Percentiles rank a stretch among this genome's conserved stretches.
Conservation (phyloP, 2,888 invertebrate species). For the Eilema caniola region DNA sequence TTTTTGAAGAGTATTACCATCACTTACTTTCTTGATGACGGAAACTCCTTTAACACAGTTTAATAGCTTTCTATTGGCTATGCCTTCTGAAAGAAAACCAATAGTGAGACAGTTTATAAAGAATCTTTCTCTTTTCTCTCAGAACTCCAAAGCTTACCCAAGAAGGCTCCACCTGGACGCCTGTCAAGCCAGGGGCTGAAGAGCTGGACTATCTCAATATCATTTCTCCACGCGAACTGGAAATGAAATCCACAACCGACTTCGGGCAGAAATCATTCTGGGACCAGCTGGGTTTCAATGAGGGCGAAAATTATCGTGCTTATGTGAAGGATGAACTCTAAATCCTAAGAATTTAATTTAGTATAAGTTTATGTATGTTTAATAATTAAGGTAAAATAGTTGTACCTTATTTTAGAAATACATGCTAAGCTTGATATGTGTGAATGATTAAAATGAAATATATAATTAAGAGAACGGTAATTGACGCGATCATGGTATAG, state of each 20-base stretch:
- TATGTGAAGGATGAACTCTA: slow-evolving; percentile 46
- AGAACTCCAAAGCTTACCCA: slow-evolving; percentile 75
- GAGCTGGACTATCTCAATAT: slow-evolving; percentile 85
- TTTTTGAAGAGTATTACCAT: no score
- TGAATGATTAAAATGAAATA: no score
- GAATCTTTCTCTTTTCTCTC: slow-evolving; percentile 31
- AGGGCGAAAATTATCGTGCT: slow-evolving; percentile 82
- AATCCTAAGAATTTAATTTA: no score
- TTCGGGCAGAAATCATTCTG: slow-evolving; percentile 88
- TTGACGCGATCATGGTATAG: no score
- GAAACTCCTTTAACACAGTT: no score
- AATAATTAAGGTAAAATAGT: not conserved
- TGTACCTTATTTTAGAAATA: no score
- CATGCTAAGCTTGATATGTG: no score
- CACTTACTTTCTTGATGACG: no score
- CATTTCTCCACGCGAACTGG: slow-evolving; percentile 72
- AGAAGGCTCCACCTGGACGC: slow-evolving; percentile 76
- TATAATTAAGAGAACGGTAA: no score
- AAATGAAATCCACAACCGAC: slow-evolving; percentile 78
- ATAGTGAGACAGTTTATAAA: not conserved
- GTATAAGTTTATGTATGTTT: no score
- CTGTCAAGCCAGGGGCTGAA: slow-evolving; percentile 74
- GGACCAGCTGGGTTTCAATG: slow-evolving; percentile 87
- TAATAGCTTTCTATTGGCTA: not conserved
- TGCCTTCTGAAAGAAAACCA: not conserved